These are phyloP conservation scores for Bos taurus DNA, from an alignment of 2,113 vertebrate species.

Conservation along the genomic window ARS-UCD2.0 NC_037331.1:115282501-115283000, in stretches of 20 bases:
- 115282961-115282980: neutral
- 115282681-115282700: neutral
- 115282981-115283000: neutral
- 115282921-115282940: neutral
- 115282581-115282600: rapidly evolving
- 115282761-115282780: no score
- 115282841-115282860: neutral
- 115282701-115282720: neutral
- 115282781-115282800: no score
- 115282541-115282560: neutral
- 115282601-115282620: no score
- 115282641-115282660: neutral
- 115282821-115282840: neutral
- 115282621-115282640: no score
- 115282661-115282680: neutral
- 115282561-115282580: neutral
- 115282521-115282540: neutral
- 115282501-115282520: neutral
- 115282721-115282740: neutral
- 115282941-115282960: neutral
- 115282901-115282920: neutral
- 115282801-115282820: no score
- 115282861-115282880: neutral
- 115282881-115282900: neutral
- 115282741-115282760: neutral